Percentiles rank a stretch among this genome's conserved stretches.
Conservation (phyloP, 2,888 invertebrate genomes). For the Linnaemya vulpina region DNA sequence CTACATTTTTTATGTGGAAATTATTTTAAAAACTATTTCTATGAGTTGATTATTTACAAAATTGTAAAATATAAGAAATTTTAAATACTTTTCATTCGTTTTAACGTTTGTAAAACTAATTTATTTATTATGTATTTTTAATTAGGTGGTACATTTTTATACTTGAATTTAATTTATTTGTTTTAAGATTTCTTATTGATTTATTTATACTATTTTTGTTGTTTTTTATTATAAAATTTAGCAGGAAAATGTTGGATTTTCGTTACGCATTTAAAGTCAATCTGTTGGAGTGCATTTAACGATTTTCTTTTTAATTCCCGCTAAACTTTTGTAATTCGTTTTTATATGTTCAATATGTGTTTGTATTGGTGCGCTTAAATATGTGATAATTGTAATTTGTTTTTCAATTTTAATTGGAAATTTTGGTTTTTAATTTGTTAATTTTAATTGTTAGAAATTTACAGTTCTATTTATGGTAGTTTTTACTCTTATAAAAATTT, state of each 20-base stretch:
- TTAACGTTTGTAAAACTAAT: slow-evolving; percentile 40
- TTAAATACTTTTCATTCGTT: not conserved
- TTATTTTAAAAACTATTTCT: not conserved
- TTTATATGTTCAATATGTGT: slow-evolving; percentile 3
- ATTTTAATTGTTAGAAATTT: slow-evolving; percentile 33
- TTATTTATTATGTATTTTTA: slow-evolving; percentile 7
- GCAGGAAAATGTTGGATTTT: slow-evolving; percentile 10
- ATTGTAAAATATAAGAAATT: slow-evolving; percentile 29
- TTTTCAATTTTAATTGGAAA: not conserved
- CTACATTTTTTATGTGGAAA: slow-evolving; percentile 8
- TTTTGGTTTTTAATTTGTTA: not conserved
- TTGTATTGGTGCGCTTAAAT: slow-evolving; percentile 61
- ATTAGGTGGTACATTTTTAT: slow-evolving; percentile 70
- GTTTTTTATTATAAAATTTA: not conserved
- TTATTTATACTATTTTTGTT: not conserved
- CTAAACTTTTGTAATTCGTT: not conserved
- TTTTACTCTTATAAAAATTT: slow-evolving; percentile 45
- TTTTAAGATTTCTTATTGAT: not conserved
- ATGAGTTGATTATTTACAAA: slow-evolving; percentile 51
- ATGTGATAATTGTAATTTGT: slow-evolving; percentile 42
- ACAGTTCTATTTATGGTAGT: slow-evolving; percentile 22
- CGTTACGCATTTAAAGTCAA: not conserved
- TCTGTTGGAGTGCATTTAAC: too few species aligned
- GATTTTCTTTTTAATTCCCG: too few species aligned
- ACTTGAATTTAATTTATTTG: slow-evolving; percentile 38